phyloP scores from a whole-genome alignment of 2,113 vertebrate species.

The Sula dactylatra region DNA sequence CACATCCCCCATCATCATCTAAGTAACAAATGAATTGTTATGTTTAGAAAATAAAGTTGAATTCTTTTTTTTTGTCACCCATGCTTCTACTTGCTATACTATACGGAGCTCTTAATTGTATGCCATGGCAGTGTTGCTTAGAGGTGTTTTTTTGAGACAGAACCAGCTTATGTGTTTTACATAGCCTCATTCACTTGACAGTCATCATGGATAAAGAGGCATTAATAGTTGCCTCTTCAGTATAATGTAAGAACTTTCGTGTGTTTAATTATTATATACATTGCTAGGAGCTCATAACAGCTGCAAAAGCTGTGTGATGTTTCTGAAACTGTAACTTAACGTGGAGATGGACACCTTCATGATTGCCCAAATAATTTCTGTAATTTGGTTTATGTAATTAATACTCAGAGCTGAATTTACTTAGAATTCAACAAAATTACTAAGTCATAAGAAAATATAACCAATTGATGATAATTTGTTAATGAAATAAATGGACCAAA shows the following conservation, averaged over 20 bases:
- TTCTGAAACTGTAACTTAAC: not conserved
- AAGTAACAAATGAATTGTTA: not conserved
- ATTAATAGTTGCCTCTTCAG: not conserved
- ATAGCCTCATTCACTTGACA: not conserved
- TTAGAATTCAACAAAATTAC: not conserved
- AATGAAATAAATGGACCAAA: not conserved
- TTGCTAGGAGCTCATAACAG: not conserved
- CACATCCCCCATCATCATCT: not conserved
- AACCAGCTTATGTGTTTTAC: not conserved
- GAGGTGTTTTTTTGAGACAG: not conserved
- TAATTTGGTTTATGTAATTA: no score
- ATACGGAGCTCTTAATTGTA: not conserved
- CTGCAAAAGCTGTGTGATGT: not conserved
- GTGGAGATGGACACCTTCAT: not conserved
- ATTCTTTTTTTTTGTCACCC: fast-evolving
- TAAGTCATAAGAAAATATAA: not conserved
- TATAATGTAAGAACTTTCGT: not conserved
- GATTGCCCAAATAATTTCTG: not conserved
- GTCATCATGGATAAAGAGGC: not conserved
- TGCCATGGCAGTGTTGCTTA: not conserved
- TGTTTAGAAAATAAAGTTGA: not conserved
- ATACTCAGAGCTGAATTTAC: not conserved
- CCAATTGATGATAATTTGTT: not conserved
- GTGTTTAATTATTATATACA: not conserved
- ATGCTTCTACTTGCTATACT: not conserved